Evolutionary conservation across 2,797 vertebrate genomes (phyloP), one percentile per base, ranked within the genome.

Genomic region (Chiroxiphia lanceolata): DNA sequence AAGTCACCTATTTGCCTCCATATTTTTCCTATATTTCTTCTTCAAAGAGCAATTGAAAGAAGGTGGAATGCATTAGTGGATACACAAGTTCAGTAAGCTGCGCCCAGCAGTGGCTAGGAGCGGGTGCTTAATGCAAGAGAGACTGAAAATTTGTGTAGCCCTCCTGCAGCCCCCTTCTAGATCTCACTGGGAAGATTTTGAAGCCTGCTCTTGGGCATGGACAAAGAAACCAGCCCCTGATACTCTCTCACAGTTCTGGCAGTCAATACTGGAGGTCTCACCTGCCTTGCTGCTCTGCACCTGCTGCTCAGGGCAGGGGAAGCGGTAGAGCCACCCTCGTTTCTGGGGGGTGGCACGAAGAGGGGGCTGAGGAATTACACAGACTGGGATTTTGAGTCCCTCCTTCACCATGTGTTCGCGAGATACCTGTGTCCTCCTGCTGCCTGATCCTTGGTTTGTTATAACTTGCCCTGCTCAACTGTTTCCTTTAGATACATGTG

Each of bases 271-370:
- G 38, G n/a, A 57, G 31, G 13, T 38, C 26, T 13, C 13, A 6
- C 42, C 4, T 34, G 8, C 16, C 21, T 50, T 36, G 57, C 64
- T 45, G 64, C 21, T 34, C 63, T 31, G 33, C 1, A 3, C 14
- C 26, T n/a, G 44, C 45, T 7, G 5, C 25, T 71, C 33, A 29
- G 31, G 47, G 38, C n/a, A 64, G 15, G 18, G 11, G 14, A 47
- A 10, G 22, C 5, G 15, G 19, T 26, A 45, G 44, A 69, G 31
- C 44, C 31, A 29, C 38, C 16, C 23, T 48, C 20, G 1, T 4
- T 38, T 13, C 8, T 9, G 25, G 11, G 10, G 34, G 34, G 23
- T 27, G 14, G 1, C 36, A 54, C 0, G 1, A 48, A 38, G 6
- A n/a, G 53, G 33, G 40, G 22, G 29, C 34, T 60, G 68, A 48